Conservation (phyloP, 2,888 invertebrate species). For the Bibio marci region DNA sequence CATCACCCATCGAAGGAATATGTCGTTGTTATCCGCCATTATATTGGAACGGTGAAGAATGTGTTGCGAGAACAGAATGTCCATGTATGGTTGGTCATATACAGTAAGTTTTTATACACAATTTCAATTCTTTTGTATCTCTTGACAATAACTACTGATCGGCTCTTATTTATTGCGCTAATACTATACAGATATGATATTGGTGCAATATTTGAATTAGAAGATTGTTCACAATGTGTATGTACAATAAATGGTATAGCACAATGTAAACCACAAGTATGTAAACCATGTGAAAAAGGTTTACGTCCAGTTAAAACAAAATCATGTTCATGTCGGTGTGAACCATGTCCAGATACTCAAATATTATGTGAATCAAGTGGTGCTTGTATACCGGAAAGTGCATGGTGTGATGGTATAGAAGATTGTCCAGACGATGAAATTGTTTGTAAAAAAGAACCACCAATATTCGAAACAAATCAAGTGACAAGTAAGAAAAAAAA, state of each 20-base stretch:
- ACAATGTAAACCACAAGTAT: constrained; percentile 49
- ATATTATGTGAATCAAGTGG: constrained; percentile 56
- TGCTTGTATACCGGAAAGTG: constrained; percentile 45
- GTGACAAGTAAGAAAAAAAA: constrained; percentile 7
- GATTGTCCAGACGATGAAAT: constrained; percentile 74
- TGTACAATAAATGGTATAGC: constrained; percentile 59
- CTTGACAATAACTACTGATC: constrained; percentile 21
- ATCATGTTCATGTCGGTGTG: constrained; percentile 55
- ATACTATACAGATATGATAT: constrained; percentile 48
- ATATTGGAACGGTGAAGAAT: constrained; percentile 58
- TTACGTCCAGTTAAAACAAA: constrained; percentile 39
- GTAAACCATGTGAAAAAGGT: constrained; percentile 43
- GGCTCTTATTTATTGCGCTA: constrained; percentile 10
- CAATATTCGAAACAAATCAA: constrained; percentile 8
- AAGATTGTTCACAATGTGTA: constrained; percentile 60
- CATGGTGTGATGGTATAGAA: constrained; percentile 67
- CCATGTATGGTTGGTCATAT: constrained; percentile 59
- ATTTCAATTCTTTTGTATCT: too few species aligned
- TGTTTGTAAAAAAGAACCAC: constrained; percentile 33
- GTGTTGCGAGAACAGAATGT: constrained; percentile 54
- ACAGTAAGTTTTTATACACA: constrained; percentile 28
- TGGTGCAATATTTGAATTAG: constrained; percentile 49
- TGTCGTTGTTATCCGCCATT: constrained; percentile 37
- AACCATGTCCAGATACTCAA: constrained; percentile 48
- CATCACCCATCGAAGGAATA: constrained; percentile 14